Evolutionary conservation across 2,888 invertebrate genomes (phyloP).

Genomic region (Petrolisthes cinctipes): DNA sequence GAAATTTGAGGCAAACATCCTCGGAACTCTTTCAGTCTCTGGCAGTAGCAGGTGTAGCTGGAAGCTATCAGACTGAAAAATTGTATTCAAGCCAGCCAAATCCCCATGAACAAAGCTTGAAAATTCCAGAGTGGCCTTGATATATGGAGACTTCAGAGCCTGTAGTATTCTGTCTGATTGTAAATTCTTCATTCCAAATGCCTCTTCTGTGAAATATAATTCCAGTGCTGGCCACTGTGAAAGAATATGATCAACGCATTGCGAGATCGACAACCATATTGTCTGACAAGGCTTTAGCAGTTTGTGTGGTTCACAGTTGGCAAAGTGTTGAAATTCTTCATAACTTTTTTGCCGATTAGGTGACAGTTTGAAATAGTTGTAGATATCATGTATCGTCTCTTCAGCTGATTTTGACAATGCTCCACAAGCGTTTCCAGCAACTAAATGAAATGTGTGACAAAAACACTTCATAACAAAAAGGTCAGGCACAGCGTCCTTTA

Average conservation of each 20-base stretch:
- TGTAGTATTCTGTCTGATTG: constrained; percentile 27
- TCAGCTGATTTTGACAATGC: constrained; percentile 21
- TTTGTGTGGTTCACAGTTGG: constrained; percentile 20
- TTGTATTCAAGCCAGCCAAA: constrained; percentile 26
- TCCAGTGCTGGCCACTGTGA: constrained; percentile 30
- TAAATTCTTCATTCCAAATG: not conserved
- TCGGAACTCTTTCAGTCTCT: constrained; percentile 26
- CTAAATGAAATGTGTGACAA: too few species aligned
- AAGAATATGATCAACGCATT: constrained; percentile 9
- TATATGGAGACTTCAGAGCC: not conserved
- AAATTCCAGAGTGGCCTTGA: constrained; percentile 30
- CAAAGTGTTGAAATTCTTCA: constrained; percentile 37
- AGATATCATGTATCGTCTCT: constrained; percentile 20
- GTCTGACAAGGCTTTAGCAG: constrained; percentile 28
- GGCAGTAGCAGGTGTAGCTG: constrained; percentile 24
- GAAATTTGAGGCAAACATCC: constrained; percentile 14
- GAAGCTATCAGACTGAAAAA: too few species aligned
- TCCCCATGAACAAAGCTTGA: constrained; percentile 14
- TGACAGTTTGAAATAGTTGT: constrained; percentile 29
- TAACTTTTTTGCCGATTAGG: constrained; percentile 23
- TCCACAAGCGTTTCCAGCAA: constrained; percentile 24
- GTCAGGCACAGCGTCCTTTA: constrained; percentile 14
- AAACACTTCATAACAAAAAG: too few species aligned
- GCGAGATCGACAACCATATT: constrained; percentile 28
- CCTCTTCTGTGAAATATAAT: constrained; percentile 25